Evolutionary conservation across 2,797 vertebrate species (phyloP), one percentile per base, ranked within the genome.

Genomic region (Sandelia bainsii): DNA sequence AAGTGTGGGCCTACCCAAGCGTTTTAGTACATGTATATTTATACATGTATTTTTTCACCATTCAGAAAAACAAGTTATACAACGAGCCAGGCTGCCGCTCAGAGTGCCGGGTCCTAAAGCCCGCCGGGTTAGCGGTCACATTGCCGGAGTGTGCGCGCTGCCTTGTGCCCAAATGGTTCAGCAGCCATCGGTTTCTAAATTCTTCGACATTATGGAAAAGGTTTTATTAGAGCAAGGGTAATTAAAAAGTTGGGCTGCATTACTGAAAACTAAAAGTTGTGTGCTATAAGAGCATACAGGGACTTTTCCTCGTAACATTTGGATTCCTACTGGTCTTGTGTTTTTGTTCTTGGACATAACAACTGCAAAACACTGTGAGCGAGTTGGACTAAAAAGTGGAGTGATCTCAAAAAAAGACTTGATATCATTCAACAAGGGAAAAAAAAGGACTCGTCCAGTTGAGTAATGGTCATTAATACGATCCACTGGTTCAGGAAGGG

Each of bases 401-500:
- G 29, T 2, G 66, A 62, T 6, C 49, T 23, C 29, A 16, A 4
- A 59, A 27, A 39, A 6, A 8, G 6, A 51, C 44, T 62, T 46
- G 49, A 57, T 25, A 48, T 51, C 22, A 49, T 68, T 73, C 37
- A 63, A 48, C 68, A 63, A 71, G 25, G 13, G 16, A 59, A 52
- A 13, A 54, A 54, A 50, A 81, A 86, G 85, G 68, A 86, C 79
- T 86, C 87, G 39, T 87, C 89, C 90, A 88, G 87, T 93, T 76
- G 87, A 94, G 94, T 94, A 72, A 97, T 98, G 97, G 96, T 96
- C 87, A 94, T 96, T 89, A 97, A 98, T 86, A 96, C 97, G 23
- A 93, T 98, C 84, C 97, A 98, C 91, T 98, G 97, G 97, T 99
- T 99, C 94, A 95, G 97, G 92, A 98, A 98, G 95, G 97, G 97